A percentile compares a stretch with the other conserved stretches of the same genome.
phyloP scores from a whole-genome alignment of 2,797 vertebrate species.

The Fistularia tabacaria region DNA sequence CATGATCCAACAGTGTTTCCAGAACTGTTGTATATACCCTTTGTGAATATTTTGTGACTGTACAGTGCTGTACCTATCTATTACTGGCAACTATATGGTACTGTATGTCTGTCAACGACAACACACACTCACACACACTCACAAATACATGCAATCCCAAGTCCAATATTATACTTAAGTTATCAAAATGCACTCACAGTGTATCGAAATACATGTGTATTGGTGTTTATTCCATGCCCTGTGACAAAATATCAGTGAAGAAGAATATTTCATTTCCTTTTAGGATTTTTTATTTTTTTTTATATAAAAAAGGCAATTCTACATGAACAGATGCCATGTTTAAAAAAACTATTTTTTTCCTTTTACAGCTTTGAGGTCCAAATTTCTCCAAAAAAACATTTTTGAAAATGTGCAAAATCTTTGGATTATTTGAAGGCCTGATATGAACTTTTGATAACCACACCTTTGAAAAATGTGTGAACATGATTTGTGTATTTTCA shows the following conservation, averaged over 20 bases:
- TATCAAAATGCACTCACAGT: constrained; percentile 57
- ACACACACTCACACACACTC: constrained; percentile 35
- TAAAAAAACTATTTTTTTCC: constrained; percentile 25
- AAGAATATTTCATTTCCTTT: constrained; percentile 16
- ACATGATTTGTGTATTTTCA: constrained; percentile 55
- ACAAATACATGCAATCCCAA: constrained; percentile 29
- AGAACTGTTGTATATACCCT: constrained; percentile 88
- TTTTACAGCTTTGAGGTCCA: constrained; percentile 49
- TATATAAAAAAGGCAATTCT: constrained; percentile 14
- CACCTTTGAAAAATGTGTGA: constrained; percentile 11
- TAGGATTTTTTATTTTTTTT: constrained; percentile 1
- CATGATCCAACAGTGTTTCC: constrained; percentile 91
- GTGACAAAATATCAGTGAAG: constrained; percentile 40
- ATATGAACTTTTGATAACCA: constrained; percentile 47
- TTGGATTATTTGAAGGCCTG: constrained; percentile 28
- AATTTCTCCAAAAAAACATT: constrained; percentile 34
- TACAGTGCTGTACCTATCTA: constrained; percentile 71
- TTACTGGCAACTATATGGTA: constrained; percentile 62
- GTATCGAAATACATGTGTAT: constrained; percentile 27
- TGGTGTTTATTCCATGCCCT: constrained; percentile 39
- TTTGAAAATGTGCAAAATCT: constrained; percentile 48
- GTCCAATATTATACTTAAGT: constrained; percentile 36
- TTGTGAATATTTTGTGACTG: constrained; percentile 90
- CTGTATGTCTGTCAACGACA: constrained; percentile 55
- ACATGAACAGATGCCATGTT: constrained; percentile 21